Conservation (phyloP, 2,888 invertebrate species). For the Hipparchia sbordonii region DNA sequence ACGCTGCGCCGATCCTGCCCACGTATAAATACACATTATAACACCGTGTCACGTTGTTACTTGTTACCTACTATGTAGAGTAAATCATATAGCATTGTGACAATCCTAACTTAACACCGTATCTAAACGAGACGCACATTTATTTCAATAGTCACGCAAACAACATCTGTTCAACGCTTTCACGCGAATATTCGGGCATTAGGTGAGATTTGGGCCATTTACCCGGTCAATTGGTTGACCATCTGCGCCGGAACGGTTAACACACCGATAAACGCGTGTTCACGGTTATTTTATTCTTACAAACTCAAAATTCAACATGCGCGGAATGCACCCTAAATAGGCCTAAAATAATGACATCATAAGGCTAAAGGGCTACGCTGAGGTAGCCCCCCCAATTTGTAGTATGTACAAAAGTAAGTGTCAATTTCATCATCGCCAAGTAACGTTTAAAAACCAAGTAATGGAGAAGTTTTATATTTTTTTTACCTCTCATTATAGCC, state of each 20-base stretch:
- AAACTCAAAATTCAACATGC: constrained; percentile 14
- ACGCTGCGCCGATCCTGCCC: no score
- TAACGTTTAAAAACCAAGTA: no score
- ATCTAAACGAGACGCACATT: constrained; percentile 31
- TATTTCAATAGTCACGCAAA: constrained; percentile 41
- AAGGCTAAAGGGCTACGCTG: no score
- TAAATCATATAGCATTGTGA: neutral
- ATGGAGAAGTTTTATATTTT: no score
- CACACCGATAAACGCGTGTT: constrained; percentile 36
- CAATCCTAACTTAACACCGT: constrained; percentile 8
- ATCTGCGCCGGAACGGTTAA: constrained; percentile 59
- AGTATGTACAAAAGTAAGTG: no score
- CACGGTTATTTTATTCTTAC: constrained; percentile 37
- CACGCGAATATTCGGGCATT: constrained; percentile 59
- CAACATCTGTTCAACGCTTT: constrained; percentile 61
- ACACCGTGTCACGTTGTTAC: no score
- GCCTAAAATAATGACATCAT: no score
- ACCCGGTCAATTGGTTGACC: constrained; percentile 73
- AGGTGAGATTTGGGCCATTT: constrained; percentile 67
- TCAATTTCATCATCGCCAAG: no score
- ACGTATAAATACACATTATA: no score
- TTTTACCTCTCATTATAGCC: no score
- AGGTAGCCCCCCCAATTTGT: no score
- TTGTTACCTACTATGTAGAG: neutral
- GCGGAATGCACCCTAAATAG: neutral